phyloP scores from a whole-genome alignment of 1,140 invertebrate genomes.

The Meloidogyne hapla region DNA sequence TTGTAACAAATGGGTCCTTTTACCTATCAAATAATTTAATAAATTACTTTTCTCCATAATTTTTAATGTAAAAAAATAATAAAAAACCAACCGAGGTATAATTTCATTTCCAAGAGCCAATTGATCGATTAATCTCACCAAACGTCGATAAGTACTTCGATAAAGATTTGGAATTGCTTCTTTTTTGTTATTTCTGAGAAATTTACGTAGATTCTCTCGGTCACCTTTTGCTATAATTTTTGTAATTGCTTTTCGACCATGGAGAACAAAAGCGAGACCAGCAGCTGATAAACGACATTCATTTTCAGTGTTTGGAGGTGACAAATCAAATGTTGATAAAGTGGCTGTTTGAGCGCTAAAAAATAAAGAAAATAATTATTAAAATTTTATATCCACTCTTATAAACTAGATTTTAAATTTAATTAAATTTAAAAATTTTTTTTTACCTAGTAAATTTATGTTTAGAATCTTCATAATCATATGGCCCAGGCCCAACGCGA shows the following conservation, averaged over 20 bases:
- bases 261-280: conserved; percentile 26
- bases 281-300: conserved; percentile 18
- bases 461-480: conserved; percentile 17
- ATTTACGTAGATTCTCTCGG: not conserved
- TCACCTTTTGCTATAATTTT: conserved; percentile 13
- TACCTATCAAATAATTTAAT: too few species aligned
- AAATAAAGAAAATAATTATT: not conserved
- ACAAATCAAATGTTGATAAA: conserved; percentile 8
- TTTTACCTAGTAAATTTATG: conserved; percentile 12
- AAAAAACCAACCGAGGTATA: not conserved
- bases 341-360: not conserved
- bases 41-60: too few species aligned
- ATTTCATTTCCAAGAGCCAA: not conserved
- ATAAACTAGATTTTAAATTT: too few species aligned
- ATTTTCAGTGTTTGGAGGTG: not conserved
- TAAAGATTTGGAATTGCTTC: conserved; percentile 8
- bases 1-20: too few species aligned
- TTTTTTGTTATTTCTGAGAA: not conserved
- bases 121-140: conserved; percentile 18
- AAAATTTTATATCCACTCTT: too few species aligned
- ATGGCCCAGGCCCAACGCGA: conserved; percentile 16
- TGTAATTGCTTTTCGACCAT: conserved; percentile 22
- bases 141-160: conserved; percentile 9
- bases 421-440: not conserved
- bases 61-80: too few species aligned